phyloP scores from a whole-genome alignment of 2,797 vertebrate species.

The Helostoma temminkii region DNA sequence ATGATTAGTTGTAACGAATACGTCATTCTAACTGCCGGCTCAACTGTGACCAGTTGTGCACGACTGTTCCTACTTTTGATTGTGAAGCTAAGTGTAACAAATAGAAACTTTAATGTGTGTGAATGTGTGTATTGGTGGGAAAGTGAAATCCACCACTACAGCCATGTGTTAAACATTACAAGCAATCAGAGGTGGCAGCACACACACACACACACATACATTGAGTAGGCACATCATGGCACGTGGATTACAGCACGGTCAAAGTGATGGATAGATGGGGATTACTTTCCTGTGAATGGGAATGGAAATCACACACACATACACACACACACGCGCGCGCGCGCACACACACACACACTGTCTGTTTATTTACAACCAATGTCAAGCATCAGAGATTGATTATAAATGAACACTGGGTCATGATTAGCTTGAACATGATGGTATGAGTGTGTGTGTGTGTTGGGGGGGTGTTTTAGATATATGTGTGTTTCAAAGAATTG shows the following conservation, averaged over 20 bases:
- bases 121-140: slow-evolving; percentile 18
- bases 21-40: neutral
- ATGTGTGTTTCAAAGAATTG: slow-evolving; percentile 44
- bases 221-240: slow-evolving; percentile 54
- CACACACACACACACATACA: slow-evolving; percentile 28
- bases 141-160: slow-evolving; percentile 13
- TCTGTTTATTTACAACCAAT: slow-evolving; percentile 69
- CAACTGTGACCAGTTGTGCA: neutral
- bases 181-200: slow-evolving; percentile 62
- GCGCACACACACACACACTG: slow-evolving; percentile 22
- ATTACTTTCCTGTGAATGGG: slow-evolving; percentile 55
- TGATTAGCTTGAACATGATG: slow-evolving; percentile 65
- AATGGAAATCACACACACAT: slow-evolving; percentile 24
- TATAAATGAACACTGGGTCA: slow-evolving; percentile 74
- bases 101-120: slow-evolving; percentile 2
- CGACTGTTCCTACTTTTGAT: neutral
- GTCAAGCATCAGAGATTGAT: slow-evolving; percentile 67
- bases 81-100: neutral
- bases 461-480: slow-evolving; percentile 22
- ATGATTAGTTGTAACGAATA: too few relatives aligned
- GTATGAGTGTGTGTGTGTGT: slow-evolving; percentile 30
- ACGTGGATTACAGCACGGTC: slow-evolving; percentile 39
- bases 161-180: slow-evolving; percentile 79
- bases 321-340: slow-evolving; percentile 29
- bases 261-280: slow-evolving; percentile 71